Percentiles rank a stretch among this genome's conserved stretches.
Evolutionary conservation across 2,888 invertebrate species (phyloP).

Genomic region (Hemicrepidius hirtus): DNA sequence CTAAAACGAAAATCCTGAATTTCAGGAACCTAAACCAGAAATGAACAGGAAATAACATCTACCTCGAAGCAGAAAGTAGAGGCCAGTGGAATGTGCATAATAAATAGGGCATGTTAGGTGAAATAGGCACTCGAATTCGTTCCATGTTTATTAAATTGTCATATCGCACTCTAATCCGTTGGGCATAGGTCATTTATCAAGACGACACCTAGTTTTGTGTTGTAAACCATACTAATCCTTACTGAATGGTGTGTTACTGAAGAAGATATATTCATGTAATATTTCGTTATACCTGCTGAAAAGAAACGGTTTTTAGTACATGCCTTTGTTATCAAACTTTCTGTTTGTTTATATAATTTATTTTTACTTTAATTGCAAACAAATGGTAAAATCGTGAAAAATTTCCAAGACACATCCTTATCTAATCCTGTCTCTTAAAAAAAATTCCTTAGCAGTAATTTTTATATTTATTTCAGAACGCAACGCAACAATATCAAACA

Average conservation of each 20-base stretch:
- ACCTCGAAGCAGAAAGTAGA: conserved; percentile 36
- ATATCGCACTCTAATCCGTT: conserved; percentile 50
- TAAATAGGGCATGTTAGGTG: conserved; percentile 47
- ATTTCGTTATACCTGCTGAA: conserved; percentile 23
- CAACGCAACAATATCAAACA: too few species aligned
- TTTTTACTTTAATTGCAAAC: too few species aligned
- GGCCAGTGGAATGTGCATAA: conserved; percentile 44
- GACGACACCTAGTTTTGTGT: conserved; percentile 45
- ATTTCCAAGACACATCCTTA: too few species aligned
- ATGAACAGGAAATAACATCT: conserved; percentile 48
- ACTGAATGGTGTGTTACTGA: conserved; percentile 31
- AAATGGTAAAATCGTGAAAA: too few species aligned
- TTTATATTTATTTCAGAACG: too few species aligned
- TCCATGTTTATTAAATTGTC: conserved; percentile 53
- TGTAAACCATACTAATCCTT: conserved; percentile 40
- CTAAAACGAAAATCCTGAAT: conserved; percentile 47
- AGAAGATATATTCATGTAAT: conserved; percentile 28
- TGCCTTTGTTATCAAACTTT: neutral
- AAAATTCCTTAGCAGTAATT: too few species aligned
- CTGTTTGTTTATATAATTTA: too few species aligned
- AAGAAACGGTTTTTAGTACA: conserved; percentile 1
- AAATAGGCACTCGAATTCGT: conserved; percentile 51
- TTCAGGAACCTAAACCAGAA: conserved; percentile 52
- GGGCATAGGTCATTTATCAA: conserved; percentile 51
- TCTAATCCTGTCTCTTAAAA: too few species aligned